Conservation (phyloP, 2,888 invertebrate species). For the Colostygia pectinataria region DNA sequence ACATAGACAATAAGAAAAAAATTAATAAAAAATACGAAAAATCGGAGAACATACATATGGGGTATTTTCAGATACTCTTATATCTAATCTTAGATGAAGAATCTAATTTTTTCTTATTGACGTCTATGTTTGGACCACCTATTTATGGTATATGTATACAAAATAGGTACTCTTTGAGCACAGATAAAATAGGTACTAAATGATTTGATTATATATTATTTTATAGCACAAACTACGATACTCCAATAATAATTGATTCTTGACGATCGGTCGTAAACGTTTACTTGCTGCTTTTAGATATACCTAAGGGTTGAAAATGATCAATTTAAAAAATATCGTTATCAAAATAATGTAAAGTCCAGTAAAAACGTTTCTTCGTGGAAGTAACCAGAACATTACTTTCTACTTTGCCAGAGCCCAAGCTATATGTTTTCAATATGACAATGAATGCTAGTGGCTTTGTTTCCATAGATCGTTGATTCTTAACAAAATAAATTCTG, state of each 20-base stretch:
- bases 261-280: conserved; percentile 30
- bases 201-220: no score
- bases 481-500: not conserved
- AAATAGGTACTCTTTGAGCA: no score
- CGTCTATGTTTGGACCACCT: no score
- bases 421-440: conserved; percentile 30
- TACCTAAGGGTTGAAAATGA: conserved; percentile 8
- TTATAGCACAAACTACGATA: conserved; percentile 19
- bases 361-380: conserved; percentile 5
- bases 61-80: no score
- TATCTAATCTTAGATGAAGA: no score
- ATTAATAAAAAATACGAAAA: no score
- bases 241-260: conserved; percentile 34
- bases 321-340: conserved; percentile 19
- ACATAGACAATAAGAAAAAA: no score
- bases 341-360: conserved; percentile 17
- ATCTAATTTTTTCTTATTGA: no score
- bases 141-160: no score
- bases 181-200: no score
- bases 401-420: conserved; percentile 15
- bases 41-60: no score
- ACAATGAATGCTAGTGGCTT: conserved; percentile 14
- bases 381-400: conserved; percentile 5
- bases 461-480: conserved; percentile 2
- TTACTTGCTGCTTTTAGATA: conserved; percentile 10